These are phyloP conservation scores for Cephalopholis sonnerati DNA, from an alignment of 2,113 vertebrate species.

Conservation along the genomic window DNA sequence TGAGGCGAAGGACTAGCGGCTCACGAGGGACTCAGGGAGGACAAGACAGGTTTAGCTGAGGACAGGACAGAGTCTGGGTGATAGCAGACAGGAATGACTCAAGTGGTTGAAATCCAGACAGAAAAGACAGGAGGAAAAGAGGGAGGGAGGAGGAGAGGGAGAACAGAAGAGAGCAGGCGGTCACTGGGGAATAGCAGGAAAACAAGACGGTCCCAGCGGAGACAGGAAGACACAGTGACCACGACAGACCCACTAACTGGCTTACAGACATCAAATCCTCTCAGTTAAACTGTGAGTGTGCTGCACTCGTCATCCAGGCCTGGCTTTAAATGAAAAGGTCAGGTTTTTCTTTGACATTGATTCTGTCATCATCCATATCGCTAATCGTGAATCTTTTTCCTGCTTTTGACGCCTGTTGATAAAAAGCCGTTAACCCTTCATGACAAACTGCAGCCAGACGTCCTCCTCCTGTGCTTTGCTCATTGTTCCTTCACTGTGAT, in stretches of 20 bases:
- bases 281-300: not conserved
- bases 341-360: no score
- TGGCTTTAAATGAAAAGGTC: not conserved
- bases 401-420: not conserved
- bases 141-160: not conserved
- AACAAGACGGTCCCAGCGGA: not conserved
- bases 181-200: not conserved
- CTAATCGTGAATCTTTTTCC: no score
- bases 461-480: no score
- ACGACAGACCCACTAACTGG: not conserved
- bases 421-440: not conserved
- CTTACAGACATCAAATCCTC: not conserved
- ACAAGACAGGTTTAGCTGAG: conserved; percentile 37
- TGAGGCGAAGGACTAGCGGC: conserved; percentile 27
- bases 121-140: not conserved
- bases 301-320: not conserved
- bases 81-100: conserved; percentile 24
- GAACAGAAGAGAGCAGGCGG: not conserved
- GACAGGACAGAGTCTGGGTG: conserved; percentile 12
- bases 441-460: not conserved
- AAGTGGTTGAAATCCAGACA: not conserved
- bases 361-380: no score
- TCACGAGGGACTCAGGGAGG: conserved; percentile 42
- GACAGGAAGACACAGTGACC: not conserved
- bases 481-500: not conserved